Base-by-base conservation (phyloP, 2,113 vertebrate genomes). In the Sitta europaea region DNA sequence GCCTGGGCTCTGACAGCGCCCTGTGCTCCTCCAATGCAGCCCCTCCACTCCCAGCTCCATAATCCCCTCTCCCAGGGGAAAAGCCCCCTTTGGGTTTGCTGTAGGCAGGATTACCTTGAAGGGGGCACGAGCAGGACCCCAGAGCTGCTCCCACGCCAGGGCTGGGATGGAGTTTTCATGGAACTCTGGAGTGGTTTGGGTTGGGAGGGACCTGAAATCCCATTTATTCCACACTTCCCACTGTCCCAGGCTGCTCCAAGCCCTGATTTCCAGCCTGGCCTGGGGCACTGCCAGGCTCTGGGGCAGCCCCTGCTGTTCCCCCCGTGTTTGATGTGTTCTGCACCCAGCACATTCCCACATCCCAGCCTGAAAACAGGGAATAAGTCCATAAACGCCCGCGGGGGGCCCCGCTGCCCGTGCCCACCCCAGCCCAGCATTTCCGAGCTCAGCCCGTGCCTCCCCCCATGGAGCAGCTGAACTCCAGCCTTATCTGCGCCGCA, bases 131-230 rank as follows among this genome's bases (percentile, higher is more conserved):
- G 22, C 3, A 15, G 54, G 21, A 10, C 55, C 2, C 70, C 36
- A 1, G 4, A 38, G 23, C 21, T 71, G 75, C 66, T 63, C 38
- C 65, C 48, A 13, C n/a, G 29, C 8, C 59, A 25, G 54, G n/a
- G 40, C 29, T 31, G 61, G 51, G 48, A 16, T 0, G 0, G 2
- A 0, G 0, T 38, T 45, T 51, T 10, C 61, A 48, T 31, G n/a
- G 77, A 54, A 68, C 54, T 38, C 29, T 38, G 48, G 70, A n/a
- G 3, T 40, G n/a, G 16, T 29, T 35, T 47, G 68, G 61, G 57
- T 7, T 4, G 33, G 18, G 6, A 36, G 7, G 22, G 33, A 47
- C 2, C 11, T 12, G 1, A 53, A 61, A 87, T 31, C 33, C 29
- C 2, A 0, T 62, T 50, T n/a, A n/a, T 76, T 9, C 48, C 48